These are phyloP conservation scores for Argopecten irradians DNA, from an alignment of 1,140 invertebrate species.

Conservation along the genomic window DNA sequence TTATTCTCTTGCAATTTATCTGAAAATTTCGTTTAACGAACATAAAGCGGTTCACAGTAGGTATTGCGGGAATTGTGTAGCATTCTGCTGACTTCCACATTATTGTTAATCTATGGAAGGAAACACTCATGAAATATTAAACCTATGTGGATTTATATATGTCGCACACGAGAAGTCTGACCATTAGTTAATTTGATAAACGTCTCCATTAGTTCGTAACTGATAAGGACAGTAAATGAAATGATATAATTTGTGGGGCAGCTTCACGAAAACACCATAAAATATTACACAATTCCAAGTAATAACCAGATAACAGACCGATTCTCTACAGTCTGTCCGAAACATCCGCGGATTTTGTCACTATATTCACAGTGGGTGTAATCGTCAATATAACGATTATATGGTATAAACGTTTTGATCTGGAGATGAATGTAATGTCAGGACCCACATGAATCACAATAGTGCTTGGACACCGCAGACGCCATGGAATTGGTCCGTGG, in stretches of 20 bases:
- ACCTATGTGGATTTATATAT: neutral
- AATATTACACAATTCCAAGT: too few species aligned
- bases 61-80: too few species aligned
- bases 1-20: too few species aligned
- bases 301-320: too few species aligned
- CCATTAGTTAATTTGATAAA: neutral
- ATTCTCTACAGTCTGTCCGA: too few species aligned
- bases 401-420: neutral
- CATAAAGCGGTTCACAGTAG: too few species aligned
- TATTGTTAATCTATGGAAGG: neutral
- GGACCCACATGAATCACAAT: neutral
- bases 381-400: neutral
- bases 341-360: neutral
- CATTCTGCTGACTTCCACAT: too few species aligned
- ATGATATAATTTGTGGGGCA: neutral
- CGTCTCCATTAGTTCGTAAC: neutral
- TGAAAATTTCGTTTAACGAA: too few species aligned
- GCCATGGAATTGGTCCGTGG: neutral
- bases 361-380: neutral
- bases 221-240: too few species aligned
- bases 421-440: neutral
- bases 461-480: neutral
- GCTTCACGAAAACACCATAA: neutral
- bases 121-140: neutral
- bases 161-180: neutral